Evolutionary conservation across 2,888 invertebrate genomes (phyloP), one percentile per base, ranked within the genome.

Genomic region (Rhopalosiphum nymphaeae): DNA sequence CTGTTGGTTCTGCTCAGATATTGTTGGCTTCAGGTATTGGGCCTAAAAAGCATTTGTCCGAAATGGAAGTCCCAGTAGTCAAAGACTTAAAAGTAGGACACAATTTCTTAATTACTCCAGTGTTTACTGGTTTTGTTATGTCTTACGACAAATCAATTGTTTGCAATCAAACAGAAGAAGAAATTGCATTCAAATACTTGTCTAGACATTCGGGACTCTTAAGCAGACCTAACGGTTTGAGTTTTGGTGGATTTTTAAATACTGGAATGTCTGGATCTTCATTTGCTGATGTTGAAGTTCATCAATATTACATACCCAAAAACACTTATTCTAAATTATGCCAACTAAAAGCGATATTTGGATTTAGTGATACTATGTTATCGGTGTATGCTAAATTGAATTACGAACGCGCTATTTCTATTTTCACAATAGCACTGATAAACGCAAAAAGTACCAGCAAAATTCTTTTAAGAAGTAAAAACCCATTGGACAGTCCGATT

Each of bases 401-500:
- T 26, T 7, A n/a, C 25, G 85, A 94, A 46, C 84, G 89, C 7
- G 89, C 92, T 16, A 90, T 94, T 49, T 91, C 91, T 25, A 86
- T 94, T 29, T 85, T 86, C 57, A 87, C 91, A 25, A 29, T 94
- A 78, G 67, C 94, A 42, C 56, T 95, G 36, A 87, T 95, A 21
- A 94, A 94, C 53, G 94, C 95, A 21, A 89, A 94, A 89, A 95
- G 95, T 49, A 92, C 94, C 7, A 95, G 95, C 10, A 91, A 92
- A 29, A 94, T 95, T 29, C 91, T 94, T 36, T 93, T 95, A 29
- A 89, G 91, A 46, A 94, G 94, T 67, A 84, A 91, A 44, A 84
- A 95, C 89, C 94, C 95, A 4, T 84, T 89, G 1, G 95, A 95
- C 44, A 93, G 56, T 42, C 95, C 95, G 5, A 67, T 94, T 10